Conservation (phyloP, 2,797 vertebrate genomes). For the Tarsius wallacei region DNA sequence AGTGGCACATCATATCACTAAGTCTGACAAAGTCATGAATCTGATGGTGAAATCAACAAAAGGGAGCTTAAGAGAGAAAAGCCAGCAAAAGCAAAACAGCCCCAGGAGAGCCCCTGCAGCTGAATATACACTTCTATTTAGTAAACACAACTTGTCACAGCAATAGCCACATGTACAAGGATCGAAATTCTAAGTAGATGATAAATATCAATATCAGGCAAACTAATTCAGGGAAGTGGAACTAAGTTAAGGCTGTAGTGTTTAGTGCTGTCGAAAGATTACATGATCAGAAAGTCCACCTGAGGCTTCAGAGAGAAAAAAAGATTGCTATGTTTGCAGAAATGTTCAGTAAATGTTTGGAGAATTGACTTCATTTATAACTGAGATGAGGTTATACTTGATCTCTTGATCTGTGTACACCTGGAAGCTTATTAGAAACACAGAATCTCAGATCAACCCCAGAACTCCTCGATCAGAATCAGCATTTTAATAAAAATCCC, state of each 20-base stretch:
- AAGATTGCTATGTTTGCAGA: conserved; percentile 52
- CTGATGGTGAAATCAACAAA: conserved; percentile 1
- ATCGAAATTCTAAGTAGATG: conserved; percentile 39
- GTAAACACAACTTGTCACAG: background rate
- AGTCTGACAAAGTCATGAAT: background rate
- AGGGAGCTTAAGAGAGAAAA: background rate
- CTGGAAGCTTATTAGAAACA: conserved; percentile 20
- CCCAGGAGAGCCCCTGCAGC: background rate
- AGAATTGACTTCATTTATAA: background rate
- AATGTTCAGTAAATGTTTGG: conserved; percentile 36
- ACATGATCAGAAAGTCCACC: conserved; percentile 58
- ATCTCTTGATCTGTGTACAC: background rate
- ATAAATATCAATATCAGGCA: conserved; percentile 31
- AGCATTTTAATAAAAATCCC: conserved; percentile 17
- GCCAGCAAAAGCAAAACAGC: background rate
- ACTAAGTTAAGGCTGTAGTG: background rate
- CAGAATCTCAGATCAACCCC: background rate
- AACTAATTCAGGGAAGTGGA: background rate
- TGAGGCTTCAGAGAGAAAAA: conserved; percentile 11
- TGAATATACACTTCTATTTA: background rate
- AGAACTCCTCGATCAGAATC: background rate
- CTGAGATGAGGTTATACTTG: background rate
- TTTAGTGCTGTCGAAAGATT: conserved; percentile 42
- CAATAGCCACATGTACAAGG: background rate
- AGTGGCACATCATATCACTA: background rate